Conservation (phyloP, 2,797 vertebrate genomes). For the Cygnus olor region DNA sequence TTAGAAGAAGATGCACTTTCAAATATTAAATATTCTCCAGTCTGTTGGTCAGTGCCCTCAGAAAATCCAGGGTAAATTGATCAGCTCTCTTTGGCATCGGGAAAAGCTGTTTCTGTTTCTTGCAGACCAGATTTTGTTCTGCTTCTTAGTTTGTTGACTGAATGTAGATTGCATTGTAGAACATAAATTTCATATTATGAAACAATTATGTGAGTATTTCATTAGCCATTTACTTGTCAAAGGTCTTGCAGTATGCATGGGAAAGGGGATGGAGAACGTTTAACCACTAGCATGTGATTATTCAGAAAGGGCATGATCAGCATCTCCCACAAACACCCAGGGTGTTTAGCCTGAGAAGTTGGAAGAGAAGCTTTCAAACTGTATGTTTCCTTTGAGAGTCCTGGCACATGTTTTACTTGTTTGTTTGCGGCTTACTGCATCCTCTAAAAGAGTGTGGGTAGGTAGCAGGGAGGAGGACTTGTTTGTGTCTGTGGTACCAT, state of each 20-base stretch:
- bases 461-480: background rate
- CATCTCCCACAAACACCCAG: background rate
- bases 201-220: background rate
- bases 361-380: background rate
- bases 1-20: background rate
- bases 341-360: background rate
- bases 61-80: background rate
- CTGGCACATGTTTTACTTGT: background rate
- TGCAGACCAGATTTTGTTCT: background rate
- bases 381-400: background rate
- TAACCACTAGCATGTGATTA: accelerated
- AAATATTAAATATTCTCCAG: background rate
- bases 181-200: background rate
- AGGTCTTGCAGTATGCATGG: background rate
- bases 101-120: background rate
- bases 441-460: background rate
- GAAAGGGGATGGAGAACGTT: background rate
- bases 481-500: background rate
- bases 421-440: background rate
- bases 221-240: background rate
- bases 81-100: background rate
- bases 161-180: background rate
- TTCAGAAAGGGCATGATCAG: background rate
- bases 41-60: background rate
- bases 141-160: background rate